Evolutionary conservation across 2,113 vertebrate species (phyloP).

Genomic region (Phaethon lepturus): DNA sequence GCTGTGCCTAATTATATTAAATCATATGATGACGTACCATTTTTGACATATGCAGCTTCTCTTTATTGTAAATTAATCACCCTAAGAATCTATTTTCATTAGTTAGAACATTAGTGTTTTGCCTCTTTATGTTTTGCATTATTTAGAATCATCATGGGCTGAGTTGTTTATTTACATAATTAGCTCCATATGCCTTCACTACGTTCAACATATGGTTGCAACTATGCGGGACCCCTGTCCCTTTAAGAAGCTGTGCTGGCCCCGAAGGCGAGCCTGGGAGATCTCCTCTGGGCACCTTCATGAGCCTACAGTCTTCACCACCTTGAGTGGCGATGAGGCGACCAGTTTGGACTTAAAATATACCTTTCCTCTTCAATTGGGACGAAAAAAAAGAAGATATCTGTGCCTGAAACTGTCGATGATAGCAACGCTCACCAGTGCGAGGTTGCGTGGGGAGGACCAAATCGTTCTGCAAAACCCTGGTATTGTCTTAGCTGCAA

Average conservation of each 20-base stretch:
- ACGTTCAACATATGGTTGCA: background rate
- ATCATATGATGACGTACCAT: conserved; percentile 29
- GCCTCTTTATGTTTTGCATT: conserved; percentile 61
- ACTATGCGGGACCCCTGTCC: background rate
- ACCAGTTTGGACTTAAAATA: background rate
- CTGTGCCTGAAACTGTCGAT: fast-evolving
- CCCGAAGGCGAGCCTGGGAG: background rate
- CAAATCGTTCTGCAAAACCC: background rate
- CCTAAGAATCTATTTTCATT: conserved; percentile 62
- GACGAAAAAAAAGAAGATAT: background rate
- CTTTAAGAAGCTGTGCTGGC: background rate
- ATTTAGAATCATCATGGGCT: conserved; percentile 47
- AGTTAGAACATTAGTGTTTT: conserved; percentile 21
- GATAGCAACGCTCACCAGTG: background rate
- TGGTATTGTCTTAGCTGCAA: background rate
- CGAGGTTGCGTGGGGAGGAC: background rate
- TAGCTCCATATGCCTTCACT: conserved; percentile 2
- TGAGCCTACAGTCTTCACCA: background rate
- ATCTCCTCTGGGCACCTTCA: background rate
- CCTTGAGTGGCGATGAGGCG: fast-evolving
- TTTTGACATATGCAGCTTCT: conserved; percentile 47
- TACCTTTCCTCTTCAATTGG: background rate
- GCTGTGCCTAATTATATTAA: conserved; percentile 30
- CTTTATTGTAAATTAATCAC: conserved; percentile 50
- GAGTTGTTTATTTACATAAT: conserved; percentile 31